Conservation (phyloP, 2,888 invertebrate genomes). For the Eristalinus aeneus region DNA sequence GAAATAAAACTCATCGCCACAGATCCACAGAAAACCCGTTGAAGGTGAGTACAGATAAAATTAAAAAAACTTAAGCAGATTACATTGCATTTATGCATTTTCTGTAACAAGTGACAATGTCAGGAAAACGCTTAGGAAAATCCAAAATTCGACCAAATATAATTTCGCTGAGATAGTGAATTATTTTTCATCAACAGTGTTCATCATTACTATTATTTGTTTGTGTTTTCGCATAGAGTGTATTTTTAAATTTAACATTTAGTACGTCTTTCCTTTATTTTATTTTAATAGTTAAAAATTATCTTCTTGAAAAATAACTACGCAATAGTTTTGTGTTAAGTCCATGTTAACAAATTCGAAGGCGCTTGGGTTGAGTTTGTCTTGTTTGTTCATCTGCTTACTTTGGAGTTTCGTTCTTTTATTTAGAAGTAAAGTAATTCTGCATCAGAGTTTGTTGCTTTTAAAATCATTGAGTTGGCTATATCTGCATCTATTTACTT, state of each 20-base stretch:
- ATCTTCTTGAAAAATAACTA: slow-evolving; percentile 17
- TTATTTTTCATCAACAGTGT: slow-evolving; percentile 52
- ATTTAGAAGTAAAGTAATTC: not conserved
- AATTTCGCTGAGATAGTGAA: not conserved
- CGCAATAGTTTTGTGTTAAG: not conserved
- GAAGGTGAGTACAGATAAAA: not conserved
- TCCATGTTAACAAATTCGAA: slow-evolving; percentile 55
- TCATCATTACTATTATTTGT: slow-evolving; percentile 2
- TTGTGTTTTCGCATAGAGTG: not conserved
- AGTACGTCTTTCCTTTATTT: slow-evolving; percentile 33
- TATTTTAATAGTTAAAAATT: slow-evolving; percentile 3
- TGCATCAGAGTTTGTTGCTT: not conserved
- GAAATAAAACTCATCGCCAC: not conserved
- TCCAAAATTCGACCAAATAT: no score
- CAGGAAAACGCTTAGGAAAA: not conserved
- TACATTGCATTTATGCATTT: not conserved
- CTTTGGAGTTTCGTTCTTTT: not conserved
- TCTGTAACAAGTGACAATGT: slow-evolving; percentile 56
- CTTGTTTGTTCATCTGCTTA: not conserved
- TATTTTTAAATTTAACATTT: slow-evolving; percentile 24
- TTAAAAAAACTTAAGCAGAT: not conserved
- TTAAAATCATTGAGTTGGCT: not conserved
- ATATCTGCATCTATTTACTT: slow-evolving; percentile 25
- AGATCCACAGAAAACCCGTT: not conserved
- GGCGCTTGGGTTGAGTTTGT: slow-evolving; percentile 61